Evolutionary conservation across 1,140 invertebrate species (phyloP).

Genomic region (Drosophila lacteicornis): DNA sequence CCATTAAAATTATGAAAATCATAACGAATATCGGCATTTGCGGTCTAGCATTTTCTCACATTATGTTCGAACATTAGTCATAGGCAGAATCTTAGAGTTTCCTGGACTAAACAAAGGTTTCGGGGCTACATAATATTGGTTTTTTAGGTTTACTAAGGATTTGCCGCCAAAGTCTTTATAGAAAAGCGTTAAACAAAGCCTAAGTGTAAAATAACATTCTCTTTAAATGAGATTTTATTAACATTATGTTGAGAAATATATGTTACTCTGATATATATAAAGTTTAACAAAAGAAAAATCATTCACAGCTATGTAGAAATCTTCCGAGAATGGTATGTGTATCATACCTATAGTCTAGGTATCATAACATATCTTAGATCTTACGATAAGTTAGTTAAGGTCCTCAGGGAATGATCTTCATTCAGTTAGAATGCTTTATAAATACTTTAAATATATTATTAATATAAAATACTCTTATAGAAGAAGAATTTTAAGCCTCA

Average conservation of each 20-base stretch:
- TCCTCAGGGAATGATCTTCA: neutral
- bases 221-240: no score
- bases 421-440: no score
- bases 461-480: neutral
- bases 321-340: neutral
- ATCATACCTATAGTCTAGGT: neutral
- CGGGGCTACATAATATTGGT: neutral
- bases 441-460: neutral
- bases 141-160: no score
- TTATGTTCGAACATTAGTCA: constrained; percentile 42
- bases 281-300: neutral
- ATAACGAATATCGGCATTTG: constrained; percentile 38
- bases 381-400: neutral
- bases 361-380: neutral
- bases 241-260: no score
- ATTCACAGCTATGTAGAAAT: neutral
- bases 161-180: neutral
- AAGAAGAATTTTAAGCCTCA: no score
- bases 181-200: neutral
- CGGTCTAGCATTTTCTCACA: constrained; percentile 51
- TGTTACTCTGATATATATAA: neutral
- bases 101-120: constrained; percentile 17
- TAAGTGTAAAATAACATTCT: neutral
- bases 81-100: constrained; percentile 35
- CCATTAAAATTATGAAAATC: constrained; percentile 82